These are phyloP conservation scores for Mustela nigripes DNA, from an alignment of 2,113 vertebrate species.

Conservation along the genomic window DNA sequence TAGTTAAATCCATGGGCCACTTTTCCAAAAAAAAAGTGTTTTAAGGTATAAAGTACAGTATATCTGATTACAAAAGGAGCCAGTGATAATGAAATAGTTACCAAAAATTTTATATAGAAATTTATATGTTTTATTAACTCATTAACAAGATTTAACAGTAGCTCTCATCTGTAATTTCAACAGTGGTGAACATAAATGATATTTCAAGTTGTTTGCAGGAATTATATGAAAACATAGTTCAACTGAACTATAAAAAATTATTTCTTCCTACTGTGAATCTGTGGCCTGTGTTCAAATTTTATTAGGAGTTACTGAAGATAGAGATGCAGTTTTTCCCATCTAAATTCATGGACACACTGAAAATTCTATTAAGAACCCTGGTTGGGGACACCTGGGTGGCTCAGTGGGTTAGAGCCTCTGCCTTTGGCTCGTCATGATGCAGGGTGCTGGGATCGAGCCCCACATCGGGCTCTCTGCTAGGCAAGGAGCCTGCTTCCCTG, in stretches of 20 bases:
- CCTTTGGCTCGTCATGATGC: no score
- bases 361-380: background rate
- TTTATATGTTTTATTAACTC: background rate
- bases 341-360: background rate
- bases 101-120: background rate
- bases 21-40: background rate
- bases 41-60: background rate
- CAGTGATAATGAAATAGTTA: background rate
- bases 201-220: slow-evolving; percentile 9
- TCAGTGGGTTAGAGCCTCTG: no score
- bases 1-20: background rate
- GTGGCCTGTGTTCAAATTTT: slow-evolving; percentile 23
- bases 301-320: slow-evolving; percentile 15
- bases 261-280: background rate
- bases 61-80: background rate
- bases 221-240: background rate
- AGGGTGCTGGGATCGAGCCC: no score
- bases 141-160: background rate
- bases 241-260: background rate
- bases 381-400: background rate
- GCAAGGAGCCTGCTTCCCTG: no score
- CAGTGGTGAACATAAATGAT: background rate
- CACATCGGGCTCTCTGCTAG: no score
- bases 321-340: background rate
- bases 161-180: background rate